Percentiles rank a stretch among this genome's conserved stretches.
phyloP scores from a whole-genome alignment of 2,888 invertebrate species.

The Alentia gelatinosa region DNA sequence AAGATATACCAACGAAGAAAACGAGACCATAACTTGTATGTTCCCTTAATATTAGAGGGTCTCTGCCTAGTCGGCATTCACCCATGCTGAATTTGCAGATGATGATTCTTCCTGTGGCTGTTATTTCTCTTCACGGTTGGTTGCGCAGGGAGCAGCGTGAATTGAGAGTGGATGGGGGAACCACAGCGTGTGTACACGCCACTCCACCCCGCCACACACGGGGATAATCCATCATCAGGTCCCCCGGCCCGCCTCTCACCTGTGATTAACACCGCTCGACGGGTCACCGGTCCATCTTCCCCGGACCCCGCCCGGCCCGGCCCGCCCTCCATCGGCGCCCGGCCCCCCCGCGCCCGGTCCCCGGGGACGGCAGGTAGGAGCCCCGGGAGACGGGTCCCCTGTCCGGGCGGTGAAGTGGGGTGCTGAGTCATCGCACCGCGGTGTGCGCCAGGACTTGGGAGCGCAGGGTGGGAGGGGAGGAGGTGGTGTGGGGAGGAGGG shows the following conservation, averaged over 20 bases:
- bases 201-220: background rate
- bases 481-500: constrained; percentile 4
- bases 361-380: background rate
- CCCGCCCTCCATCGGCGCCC: background rate
- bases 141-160: no score
- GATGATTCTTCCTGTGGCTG: no score
- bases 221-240: background rate
- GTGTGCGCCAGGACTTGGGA: background rate
- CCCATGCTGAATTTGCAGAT: no score
- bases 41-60: no score
- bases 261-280: background rate
- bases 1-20: no score
- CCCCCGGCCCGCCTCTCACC: background rate
- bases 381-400: background rate
- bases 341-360: no score
- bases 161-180: no score
- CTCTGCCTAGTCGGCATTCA: no score
- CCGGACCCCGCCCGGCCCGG: background rate
- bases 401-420: background rate
- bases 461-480: background rate
- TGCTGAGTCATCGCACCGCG: background rate
- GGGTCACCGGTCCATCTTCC: background rate
- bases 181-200: no score
- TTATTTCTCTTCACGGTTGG: no score
- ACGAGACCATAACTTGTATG: no score